Conservation (phyloP, 2,888 invertebrate species). For the Hyposoter didymator region DNA sequence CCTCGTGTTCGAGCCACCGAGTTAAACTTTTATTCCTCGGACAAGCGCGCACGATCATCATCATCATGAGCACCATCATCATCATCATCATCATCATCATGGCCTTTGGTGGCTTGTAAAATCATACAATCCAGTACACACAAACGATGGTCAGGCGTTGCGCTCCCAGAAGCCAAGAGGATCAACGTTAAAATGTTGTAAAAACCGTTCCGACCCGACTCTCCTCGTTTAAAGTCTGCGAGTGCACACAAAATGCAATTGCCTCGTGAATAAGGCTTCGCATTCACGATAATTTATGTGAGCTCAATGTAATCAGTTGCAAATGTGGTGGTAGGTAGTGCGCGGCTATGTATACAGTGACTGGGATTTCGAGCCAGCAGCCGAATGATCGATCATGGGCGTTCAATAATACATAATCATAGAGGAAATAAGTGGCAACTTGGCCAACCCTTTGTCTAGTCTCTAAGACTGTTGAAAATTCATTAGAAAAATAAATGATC, state of each 20-base stretch:
- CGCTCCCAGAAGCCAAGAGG: conserved; percentile 13
- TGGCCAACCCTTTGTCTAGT: not conserved
- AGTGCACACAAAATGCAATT: conserved; percentile 31
- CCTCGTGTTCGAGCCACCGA: conserved; percentile 39
- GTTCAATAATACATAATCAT: conserved; percentile 10
- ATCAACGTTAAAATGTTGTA: conserved; percentile 60
- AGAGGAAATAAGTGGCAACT: not conserved
- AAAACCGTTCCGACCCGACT: conserved; percentile 52
- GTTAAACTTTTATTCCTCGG: conserved; percentile 54
- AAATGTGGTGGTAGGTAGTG: conserved; percentile 29
- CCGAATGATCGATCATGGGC: conserved; percentile 64
- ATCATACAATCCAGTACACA: conserved; percentile 34
- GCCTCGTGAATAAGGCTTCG: conserved; percentile 63
- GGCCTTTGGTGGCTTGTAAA: conserved; percentile 53
- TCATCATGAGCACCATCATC: conserved; percentile 26
- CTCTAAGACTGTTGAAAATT: not conserved
- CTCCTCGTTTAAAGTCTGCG: conserved; percentile 25
- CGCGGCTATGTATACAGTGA: conserved; percentile 14
- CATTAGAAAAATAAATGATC: not conserved
- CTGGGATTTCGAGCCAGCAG: conserved; percentile 51
- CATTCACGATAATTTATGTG: conserved; percentile 67
- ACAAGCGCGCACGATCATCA: conserved; percentile 52
- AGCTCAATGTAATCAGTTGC: conserved; percentile 64
- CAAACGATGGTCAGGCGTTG: conserved; percentile 15
- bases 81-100: conserved; percentile 49